Conservation (phyloP, 1,140 invertebrate genomes). For the Neodiprion pinetum region DNA sequence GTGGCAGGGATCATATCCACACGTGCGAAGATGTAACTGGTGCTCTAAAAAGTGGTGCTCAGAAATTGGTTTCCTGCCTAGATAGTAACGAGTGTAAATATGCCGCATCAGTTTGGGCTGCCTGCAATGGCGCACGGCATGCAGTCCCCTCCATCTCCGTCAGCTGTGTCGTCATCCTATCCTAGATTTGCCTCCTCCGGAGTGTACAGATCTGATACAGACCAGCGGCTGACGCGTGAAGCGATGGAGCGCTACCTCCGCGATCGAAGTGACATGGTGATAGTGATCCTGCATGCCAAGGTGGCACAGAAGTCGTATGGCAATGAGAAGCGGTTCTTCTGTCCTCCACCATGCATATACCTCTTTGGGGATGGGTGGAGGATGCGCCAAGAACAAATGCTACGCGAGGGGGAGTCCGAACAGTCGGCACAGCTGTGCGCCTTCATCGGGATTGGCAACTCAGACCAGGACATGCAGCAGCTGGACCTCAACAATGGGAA, state of each 20-base stretch:
- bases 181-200: conserved; percentile 64
- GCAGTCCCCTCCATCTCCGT: conserved; percentile 79
- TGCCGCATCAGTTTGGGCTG: conserved; percentile 80
- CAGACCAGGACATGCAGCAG: conserved; percentile 99
- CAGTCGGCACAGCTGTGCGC: conserved; percentile 93
- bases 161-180: conserved; percentile 67
- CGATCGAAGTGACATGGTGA: conserved; percentile 93
- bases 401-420: conserved; percentile 86
- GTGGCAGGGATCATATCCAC: too few species aligned
- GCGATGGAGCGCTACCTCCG: conserved; percentile 96
- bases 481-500: conserved; percentile 94
- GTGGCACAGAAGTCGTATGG: conserved; percentile 99
- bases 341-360: conserved; percentile 99
- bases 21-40: too few species aligned
- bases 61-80: too few species aligned
- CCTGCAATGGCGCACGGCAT: conserved; percentile 72
- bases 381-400: conserved; percentile 88
- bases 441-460: conserved; percentile 98
- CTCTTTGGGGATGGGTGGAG: conserved; percentile 97
- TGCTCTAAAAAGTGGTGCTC: too few species aligned
- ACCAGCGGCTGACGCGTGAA: conserved; percentile 87
- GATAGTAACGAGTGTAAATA: conserved; percentile 54
- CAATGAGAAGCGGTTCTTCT: conserved; percentile 99
- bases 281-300: conserved; percentile 98
- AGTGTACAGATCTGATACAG: conserved; percentile 75